Evolutionary conservation across 1,140 invertebrate species (phyloP), one percentile per base, ranked within the genome.

Genomic region (Dreissena polymorpha): DNA sequence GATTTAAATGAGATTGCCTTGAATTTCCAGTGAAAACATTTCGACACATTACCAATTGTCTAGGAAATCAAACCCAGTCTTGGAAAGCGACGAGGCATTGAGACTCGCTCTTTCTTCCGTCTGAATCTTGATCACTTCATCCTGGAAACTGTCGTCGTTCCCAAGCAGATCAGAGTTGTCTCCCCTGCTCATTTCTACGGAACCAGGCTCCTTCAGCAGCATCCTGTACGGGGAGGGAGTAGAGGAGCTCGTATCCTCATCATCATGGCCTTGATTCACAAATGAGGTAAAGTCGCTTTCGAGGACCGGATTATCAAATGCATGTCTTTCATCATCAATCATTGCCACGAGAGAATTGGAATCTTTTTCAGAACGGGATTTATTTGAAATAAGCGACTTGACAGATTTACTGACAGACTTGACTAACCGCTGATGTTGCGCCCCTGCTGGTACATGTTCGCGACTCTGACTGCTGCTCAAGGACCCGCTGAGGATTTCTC

Each of bases 21-120:
- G 6, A 60, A 5, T 60, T 18, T 60, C 2, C 12, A n/a, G 2
- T 60, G 57, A n/a, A 18, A 2, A n/a, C 57, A 60, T 18, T 60
- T 12, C 39, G 8, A 8, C 39, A 5, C 39, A 12, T 83, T 71
- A 83, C 81, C 81, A 83, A 57, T 83, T 76, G 53, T 83, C 81
- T 57, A 83, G 72, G 49, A 83, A 83, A 23, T 76, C 81, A 63
- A 83, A 83, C 1, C 81, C 81, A 50, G 81, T 83, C 57, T 83
- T 83, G 14, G 55, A 70, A 0, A 83, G 21, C 21, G 57, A 23
- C 27, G 80, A 83, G 49, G 70, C 50, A 74, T 82, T 74, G 8
- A 64, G 51, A 13, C 10, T 50, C 21, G 68, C 76, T n/a, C 6
- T 18, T 12, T 70, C 65, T 50, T 65, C 55, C 6, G 60, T 49